Base-by-base conservation (phyloP, 2,888 invertebrate genomes). In the Ormyrus nitidulus region DNA sequence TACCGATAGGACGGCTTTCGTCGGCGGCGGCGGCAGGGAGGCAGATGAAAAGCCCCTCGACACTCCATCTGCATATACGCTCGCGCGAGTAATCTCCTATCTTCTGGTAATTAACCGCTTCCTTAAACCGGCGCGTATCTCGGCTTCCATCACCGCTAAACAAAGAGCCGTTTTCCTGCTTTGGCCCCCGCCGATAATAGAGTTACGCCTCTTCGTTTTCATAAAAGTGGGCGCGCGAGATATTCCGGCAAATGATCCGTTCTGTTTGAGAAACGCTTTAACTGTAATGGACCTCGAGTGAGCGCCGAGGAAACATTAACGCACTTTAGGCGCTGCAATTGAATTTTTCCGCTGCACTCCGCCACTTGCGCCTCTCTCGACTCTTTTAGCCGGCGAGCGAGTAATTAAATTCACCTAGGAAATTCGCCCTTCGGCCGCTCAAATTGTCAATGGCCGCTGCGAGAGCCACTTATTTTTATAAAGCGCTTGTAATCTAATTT, bases 41-140 rank as follows among this genome's bases (percentile, higher is more conserved):
- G n/a, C n/a, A 59, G 75, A 73, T 73, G 62, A 48, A 6, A n/a
- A 11, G n/a, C 11, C 10, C 19, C 9, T 8, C 5, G 34, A 34
- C 34, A 34, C 34, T 34, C 34, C 4, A 34, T 34, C 34, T 34
- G 34, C 34, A 34, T 34, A 34, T 34, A 34, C 34, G 34, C 34
- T 64, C 62, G 13, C 59, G 75, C 59, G 49, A 56, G 77, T 56
- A 71, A 77, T 61, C 77, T n/a, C 53, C 76, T 64, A 86, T 87
- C 87, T 87, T 84, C 85, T 83, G 86, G 86, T 88, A 88, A 88
- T 88, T 88, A 88, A 88, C 86, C 87, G 87, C 87, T 88, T 88
- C 88, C 88, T 88, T 86, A 86, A 88, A 85, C 86, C 86, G 83
- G 85, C 85, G 84, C 86, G 86, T 87, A 86, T 87, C 87, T 87